Evolutionary conservation across 2,888 invertebrate genomes (phyloP).

Genomic region (Pachycephus smyrnensis): DNA sequence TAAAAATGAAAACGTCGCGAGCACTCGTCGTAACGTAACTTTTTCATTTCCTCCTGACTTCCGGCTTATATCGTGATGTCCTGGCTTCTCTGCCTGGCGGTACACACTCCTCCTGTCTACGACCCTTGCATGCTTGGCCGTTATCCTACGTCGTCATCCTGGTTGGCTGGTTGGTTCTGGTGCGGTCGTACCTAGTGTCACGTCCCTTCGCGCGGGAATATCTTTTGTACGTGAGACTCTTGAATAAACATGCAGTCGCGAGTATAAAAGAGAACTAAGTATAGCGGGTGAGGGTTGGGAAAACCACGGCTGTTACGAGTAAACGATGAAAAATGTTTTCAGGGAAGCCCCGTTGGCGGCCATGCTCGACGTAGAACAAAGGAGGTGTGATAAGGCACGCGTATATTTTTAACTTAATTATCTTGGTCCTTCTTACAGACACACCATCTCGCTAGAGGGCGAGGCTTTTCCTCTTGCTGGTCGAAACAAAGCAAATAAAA

Average conservation of each 20-base stretch:
- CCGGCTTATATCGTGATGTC: constrained; percentile 46
- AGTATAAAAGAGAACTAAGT: constrained; percentile 46
- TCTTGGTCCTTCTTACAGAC: constrained; percentile 5
- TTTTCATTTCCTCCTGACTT: constrained; percentile 62
- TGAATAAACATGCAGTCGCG: constrained; percentile 62
- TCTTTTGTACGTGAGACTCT: constrained; percentile 63
- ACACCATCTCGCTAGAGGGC: not conserved
- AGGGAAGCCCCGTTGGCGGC: constrained; percentile 13
- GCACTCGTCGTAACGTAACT: constrained; percentile 45
- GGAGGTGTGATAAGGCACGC: constrained; percentile 43
- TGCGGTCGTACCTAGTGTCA: not conserved
- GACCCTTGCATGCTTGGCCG: constrained; percentile 6
- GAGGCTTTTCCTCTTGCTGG: not conserved
- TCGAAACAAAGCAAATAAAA: not conserved
- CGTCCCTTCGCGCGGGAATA: constrained; percentile 42
- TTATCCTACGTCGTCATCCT: constrained; percentile 9
- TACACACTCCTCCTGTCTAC: constrained; percentile 6
- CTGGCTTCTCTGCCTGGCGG: constrained; percentile 33
- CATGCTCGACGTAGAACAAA: constrained; percentile 23
- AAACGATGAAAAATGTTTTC: constrained; percentile 63
- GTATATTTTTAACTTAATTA: constrained; percentile 28
- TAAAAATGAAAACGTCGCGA: not conserved
- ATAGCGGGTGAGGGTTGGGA: constrained; percentile 23
- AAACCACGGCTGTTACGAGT: constrained; percentile 47
- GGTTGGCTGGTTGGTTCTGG: not conserved